Evolutionary conservation across 2,888 invertebrate species (phyloP).

Genomic region (Leptopterna dolabrata): DNA sequence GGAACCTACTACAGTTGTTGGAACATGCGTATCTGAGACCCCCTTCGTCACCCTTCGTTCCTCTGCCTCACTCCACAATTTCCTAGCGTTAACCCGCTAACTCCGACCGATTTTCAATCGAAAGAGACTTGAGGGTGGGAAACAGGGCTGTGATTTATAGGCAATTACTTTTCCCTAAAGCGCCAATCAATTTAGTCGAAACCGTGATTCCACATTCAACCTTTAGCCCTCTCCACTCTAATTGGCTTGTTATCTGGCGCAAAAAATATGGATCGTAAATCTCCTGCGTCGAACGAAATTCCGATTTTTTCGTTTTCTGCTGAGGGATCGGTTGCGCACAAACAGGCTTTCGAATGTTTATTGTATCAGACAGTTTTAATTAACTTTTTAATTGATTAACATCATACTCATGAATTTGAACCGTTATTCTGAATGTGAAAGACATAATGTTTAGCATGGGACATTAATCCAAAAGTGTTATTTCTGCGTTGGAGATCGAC

Average conservation of each 20-base stretch:
- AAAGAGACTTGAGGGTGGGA: constrained; percentile 18
- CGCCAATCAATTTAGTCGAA: constrained; percentile 46
- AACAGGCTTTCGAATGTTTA: not conserved
- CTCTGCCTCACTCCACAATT: not conserved
- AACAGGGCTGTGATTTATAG: constrained; percentile 42
- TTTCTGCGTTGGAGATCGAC: too few species aligned
- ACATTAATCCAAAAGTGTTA: too few species aligned
- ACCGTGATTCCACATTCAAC: constrained; percentile 43
- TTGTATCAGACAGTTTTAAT: not conserved
- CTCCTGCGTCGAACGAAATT: not conserved
- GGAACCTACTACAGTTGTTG: not conserved
- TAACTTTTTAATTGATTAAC: too few species aligned
- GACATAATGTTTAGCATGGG: too few species aligned
- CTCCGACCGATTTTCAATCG: constrained; percentile 29
- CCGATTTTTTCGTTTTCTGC: not conserved
- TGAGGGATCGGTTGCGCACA: not conserved
- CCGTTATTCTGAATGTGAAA: too few species aligned
- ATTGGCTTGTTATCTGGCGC: constrained; percentile 48
- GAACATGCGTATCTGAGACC: not conserved
- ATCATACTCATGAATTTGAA: too few species aligned
- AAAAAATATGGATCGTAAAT: constrained; percentile 47
- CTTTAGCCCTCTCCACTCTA: constrained; percentile 23
- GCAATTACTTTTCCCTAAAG: constrained; percentile 50
- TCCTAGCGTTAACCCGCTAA: not conserved
- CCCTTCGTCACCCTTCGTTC: not conserved